Evolutionary conservation across 2,113 vertebrate genomes (phyloP).

Genomic region (Phalacrocorax carbo): DNA sequence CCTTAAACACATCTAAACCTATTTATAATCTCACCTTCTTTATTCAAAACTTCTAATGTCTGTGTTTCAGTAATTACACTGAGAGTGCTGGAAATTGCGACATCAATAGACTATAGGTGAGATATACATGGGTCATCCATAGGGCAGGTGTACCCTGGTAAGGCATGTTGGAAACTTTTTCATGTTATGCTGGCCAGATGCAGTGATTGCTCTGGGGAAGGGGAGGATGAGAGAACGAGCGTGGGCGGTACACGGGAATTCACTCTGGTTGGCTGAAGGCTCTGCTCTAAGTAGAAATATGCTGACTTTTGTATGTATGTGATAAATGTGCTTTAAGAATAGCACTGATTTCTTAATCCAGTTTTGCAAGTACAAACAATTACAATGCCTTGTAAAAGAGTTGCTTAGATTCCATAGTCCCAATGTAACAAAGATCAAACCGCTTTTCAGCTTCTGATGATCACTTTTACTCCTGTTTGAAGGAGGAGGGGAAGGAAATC

Average conservation of each 20-base stretch:
- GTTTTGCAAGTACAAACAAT: conserved; percentile 78
- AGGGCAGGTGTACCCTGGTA: conserved; percentile 59
- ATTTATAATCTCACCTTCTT: not conserved
- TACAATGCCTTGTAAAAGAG: conserved; percentile 65
- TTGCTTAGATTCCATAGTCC: conserved; percentile 49
- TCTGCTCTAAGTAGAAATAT: conserved; percentile 58
- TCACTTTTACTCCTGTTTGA: not conserved
- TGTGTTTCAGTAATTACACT: not conserved
- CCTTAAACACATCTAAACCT: not conserved
- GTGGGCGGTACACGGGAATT: conserved; percentile 59
- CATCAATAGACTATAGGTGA: not conserved
- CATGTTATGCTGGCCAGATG: not conserved
- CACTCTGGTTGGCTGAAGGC: conserved; percentile 69
- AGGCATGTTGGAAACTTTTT: not conserved
- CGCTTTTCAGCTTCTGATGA: not conserved
- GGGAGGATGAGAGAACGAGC: conserved; percentile 47
- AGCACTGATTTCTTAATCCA: conserved; percentile 79
- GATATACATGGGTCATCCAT: not conserved
- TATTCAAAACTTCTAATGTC: not conserved
- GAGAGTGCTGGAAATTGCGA: not conserved
- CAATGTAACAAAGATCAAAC: conserved; percentile 74
- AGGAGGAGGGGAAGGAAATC: not conserved
- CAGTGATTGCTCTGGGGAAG: conserved; percentile 66
- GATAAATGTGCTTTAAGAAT: conserved; percentile 71
- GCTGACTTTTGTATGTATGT: conserved; percentile 69